phyloP scores from a whole-genome alignment of 2,797 vertebrate genomes.

The Anabacerthia variegaticeps region DNA sequence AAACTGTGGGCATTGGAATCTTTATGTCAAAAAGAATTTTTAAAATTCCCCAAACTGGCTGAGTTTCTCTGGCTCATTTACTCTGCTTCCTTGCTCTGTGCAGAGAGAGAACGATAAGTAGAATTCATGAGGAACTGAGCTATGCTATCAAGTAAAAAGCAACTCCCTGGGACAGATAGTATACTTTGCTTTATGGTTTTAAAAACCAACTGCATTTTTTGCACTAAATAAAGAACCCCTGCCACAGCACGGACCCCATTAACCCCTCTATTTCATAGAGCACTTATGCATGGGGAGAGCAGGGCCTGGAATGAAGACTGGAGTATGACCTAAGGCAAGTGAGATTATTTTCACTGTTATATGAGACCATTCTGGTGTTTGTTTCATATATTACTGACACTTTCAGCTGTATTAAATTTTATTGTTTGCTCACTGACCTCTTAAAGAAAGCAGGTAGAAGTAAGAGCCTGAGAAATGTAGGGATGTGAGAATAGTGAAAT shows the following conservation, averaged over 20 bases:
- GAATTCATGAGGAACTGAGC: conserved; percentile 25
- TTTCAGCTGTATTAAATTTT: not conserved
- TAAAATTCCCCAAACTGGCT: conserved; percentile 17
- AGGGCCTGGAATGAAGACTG: not conserved
- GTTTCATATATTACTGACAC: not conserved
- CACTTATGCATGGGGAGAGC: not conserved
- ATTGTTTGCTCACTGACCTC: not conserved
- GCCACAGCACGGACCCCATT: not conserved
- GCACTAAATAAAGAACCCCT: not conserved
- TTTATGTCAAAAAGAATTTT: conserved; percentile 45
- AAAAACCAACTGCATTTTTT: conserved; percentile 14
- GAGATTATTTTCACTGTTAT: not conserved
- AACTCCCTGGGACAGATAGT: not conserved
- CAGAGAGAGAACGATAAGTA: conserved; percentile 12
- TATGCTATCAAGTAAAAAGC: not conserved
- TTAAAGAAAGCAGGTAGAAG: not conserved
- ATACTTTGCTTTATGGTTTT: not conserved
- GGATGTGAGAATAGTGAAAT: not conserved
- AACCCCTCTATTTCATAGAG: not conserved
- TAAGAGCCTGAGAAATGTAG: not conserved
- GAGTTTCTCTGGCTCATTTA: conserved; percentile 39
- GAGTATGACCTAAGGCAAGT: not conserved
- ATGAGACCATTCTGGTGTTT: not conserved
- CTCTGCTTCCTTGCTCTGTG: not conserved
- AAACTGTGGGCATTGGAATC: conserved; percentile 16